Evolutionary conservation across 2,797 vertebrate species (phyloP).

Genomic region (Myotis myotis): DNA sequence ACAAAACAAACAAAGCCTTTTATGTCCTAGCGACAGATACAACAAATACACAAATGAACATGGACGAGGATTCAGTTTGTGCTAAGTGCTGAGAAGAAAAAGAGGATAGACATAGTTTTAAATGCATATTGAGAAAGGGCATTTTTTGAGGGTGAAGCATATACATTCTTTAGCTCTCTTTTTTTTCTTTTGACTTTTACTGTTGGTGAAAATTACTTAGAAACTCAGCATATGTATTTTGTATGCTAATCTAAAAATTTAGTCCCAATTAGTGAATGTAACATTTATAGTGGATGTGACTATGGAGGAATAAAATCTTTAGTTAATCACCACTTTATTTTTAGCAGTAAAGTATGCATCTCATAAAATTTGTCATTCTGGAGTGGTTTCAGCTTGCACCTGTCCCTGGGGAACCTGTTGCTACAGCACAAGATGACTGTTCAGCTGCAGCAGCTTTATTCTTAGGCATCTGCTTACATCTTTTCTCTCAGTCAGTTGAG

Average conservation of each 20-base stretch:
- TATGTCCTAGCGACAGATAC: background rate
- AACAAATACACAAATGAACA: background rate
- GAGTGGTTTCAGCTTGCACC: background rate
- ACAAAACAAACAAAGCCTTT: background rate
- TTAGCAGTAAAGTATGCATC: slow-evolving; percentile 40
- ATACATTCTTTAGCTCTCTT: slow-evolving; percentile 13
- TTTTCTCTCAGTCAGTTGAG: slow-evolving; percentile 49
- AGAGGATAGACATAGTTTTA: background rate
- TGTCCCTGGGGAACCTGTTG: slow-evolving; percentile 28
- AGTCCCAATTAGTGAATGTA: background rate
- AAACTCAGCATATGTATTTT: slow-evolving; percentile 1
- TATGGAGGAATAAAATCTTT: background rate
- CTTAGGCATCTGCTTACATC: slow-evolving; percentile 57
- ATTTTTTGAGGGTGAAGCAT: background rate
- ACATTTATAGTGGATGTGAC: background rate
- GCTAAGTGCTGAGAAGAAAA: background rate
- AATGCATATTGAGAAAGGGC: background rate
- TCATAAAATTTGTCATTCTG: slow-evolving; percentile 31
- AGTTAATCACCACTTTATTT: slow-evolving; percentile 6
- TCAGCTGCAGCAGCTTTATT: background rate
- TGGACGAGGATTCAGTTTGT: background rate
- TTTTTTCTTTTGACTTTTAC: background rate
- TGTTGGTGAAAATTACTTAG: background rate
- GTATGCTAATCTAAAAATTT: background rate
- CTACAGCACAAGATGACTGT: slow-evolving; percentile 28